phyloP scores from a whole-genome alignment of 2,113 vertebrate species.

The Agapornis roseicollis region DNA sequence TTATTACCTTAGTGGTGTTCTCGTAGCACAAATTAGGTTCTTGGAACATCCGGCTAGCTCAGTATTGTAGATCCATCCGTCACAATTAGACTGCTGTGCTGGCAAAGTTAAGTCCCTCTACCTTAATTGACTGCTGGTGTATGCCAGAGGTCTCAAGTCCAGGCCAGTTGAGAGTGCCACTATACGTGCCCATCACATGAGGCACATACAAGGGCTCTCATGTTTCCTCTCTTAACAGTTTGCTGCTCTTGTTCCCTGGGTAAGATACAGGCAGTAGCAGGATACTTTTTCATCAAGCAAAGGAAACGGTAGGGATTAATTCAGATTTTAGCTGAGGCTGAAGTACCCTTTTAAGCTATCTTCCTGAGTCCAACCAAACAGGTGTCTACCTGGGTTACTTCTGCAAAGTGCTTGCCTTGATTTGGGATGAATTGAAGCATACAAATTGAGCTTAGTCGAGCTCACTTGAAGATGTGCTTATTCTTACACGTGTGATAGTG shows the following conservation, averaged over 20 bases:
- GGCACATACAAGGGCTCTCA: accelerated
- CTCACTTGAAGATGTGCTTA: neutral
- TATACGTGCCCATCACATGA: neutral
- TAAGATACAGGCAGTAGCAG: neutral
- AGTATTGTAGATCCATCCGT: neutral
- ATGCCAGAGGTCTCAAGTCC: accelerated
- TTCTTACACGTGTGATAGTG: neutral
- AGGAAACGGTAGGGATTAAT: neutral
- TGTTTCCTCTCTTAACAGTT: neutral
- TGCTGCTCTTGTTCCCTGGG: neutral
- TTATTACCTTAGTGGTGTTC: conserved; percentile 35
- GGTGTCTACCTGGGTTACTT: neutral
- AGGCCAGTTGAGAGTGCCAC: neutral
- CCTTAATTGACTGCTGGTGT: neutral
- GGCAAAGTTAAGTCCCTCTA: neutral
- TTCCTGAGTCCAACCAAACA: neutral
- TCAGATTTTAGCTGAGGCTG: neutral
- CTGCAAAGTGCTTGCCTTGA: neutral
- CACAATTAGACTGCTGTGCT: conserved; percentile 41
- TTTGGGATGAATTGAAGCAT: neutral
- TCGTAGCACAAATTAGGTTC: conserved; percentile 46
- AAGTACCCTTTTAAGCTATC: neutral
- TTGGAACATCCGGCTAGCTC: conserved; percentile 14
- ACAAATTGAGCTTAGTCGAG: neutral
- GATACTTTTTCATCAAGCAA: neutral